Evolutionary conservation across 2,888 invertebrate genomes (phyloP), one percentile per base, ranked within the genome.

Genomic region (Choristoneura rosaceana): DNA sequence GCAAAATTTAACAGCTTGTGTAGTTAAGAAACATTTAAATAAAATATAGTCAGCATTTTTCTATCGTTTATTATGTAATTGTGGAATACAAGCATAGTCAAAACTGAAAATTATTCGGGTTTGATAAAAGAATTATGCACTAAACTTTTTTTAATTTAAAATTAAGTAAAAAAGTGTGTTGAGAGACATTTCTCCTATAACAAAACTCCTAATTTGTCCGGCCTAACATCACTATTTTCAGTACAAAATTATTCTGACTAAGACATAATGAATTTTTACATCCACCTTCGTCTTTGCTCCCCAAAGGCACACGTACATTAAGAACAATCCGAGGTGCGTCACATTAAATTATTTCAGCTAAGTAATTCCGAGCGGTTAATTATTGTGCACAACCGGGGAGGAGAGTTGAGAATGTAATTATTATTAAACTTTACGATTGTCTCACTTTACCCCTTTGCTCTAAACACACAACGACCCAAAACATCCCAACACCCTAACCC

Each of bases 351-450:
- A 94, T 94, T 93, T 93, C 93, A 87, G 88, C 93, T 94, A 93
- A 93, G 94, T 94, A 93, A 94, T 94, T 92, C 92, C 87, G 90
- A 91, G 92, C 92, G 93, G 94, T 94, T 94, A 94, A 94, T 94
- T 94, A 93, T 92, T 92, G 92, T 86, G 90, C 89, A 91, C 91
- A 91, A 90, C 90, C 91, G 91, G 91, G 88, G 90, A 92, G 90
- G 91, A 90, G 93, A 93, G 93, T 91, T 91, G 93, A 92, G 92
- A 93, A 93, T 93, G 93, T 94, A 94, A 94, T 94, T 94, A 94
- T 94, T 94, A 94, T 94, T 94, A 93, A 94, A 94, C 90, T 94
- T 93, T 93, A 93, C 94, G 93, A 94, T 94, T 94, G 94, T 94
- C 93, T 94, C 93, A 93, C 91, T 92, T 93, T 92, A 93, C 93